Evolutionary conservation across 2,888 invertebrate species (phyloP).

Genomic region (Urechis unicinctus): DNA sequence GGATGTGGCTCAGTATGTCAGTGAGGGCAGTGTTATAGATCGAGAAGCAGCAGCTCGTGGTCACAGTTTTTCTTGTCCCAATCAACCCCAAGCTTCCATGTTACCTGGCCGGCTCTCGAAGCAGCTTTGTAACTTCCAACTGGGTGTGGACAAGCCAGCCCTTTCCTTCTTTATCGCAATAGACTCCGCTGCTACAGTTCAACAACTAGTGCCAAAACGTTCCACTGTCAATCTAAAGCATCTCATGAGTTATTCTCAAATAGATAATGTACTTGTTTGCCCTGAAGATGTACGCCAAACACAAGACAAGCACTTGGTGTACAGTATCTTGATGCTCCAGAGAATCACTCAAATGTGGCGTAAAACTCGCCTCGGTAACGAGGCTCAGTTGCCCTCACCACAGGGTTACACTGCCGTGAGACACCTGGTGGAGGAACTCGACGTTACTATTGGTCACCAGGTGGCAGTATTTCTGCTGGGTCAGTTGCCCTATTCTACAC

Average conservation of each 20-base stretch:
- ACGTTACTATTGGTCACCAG: not conserved
- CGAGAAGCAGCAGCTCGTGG: not conserved
- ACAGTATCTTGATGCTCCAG: not conserved
- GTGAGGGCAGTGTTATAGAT: not conserved
- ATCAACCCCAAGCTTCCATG: not conserved
- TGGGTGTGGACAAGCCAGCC: not conserved
- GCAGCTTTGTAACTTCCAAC: not conserved
- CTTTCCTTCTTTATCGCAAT: not conserved
- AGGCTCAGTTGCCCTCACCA: not conserved
- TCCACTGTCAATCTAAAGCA: not conserved
- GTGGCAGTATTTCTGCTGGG: not conserved
- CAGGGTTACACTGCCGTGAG: not conserved
- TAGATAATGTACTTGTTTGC: too few relatives aligned
- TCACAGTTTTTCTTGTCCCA: not conserved
- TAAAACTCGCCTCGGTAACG: not conserved
- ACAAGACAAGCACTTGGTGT: too few relatives aligned
- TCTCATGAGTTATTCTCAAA: too few relatives aligned
- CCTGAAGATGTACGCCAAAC: not conserved
- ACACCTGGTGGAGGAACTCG: not conserved
- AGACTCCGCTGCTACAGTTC: not conserved
- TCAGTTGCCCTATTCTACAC: not conserved
- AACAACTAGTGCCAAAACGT: not conserved
- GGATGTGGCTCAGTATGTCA: not conserved
- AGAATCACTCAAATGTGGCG: not conserved
- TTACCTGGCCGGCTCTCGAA: not conserved